A percentile compares a stretch with the other conserved stretches of the same genome.
phyloP scores from a whole-genome alignment of 2,113 vertebrate genomes.

The Chroicocephalus ridibundus region DNA sequence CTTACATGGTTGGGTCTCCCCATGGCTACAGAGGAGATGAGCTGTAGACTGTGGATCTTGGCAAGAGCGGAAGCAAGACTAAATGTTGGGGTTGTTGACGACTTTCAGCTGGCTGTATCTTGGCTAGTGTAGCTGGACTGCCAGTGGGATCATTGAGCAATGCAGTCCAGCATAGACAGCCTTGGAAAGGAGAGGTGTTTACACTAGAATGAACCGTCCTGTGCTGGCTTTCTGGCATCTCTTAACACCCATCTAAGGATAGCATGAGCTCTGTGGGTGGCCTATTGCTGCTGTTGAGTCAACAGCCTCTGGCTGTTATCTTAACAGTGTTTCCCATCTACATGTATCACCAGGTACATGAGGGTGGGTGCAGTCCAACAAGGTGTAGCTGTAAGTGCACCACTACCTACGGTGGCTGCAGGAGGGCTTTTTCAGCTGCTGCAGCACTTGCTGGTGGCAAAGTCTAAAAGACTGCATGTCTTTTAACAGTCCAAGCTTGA shows the following conservation, averaged over 20 bases:
- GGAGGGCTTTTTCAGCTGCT: not conserved
- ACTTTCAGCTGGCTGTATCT: not conserved
- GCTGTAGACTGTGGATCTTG: not conserved
- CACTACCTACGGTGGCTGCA: not conserved
- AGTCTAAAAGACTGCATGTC: not conserved
- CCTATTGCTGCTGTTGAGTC: not conserved
- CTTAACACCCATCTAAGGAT: not conserved
- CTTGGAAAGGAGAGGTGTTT: not conserved
- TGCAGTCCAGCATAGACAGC: not conserved
- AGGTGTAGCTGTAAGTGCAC: not conserved
- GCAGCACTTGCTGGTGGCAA: not conserved
- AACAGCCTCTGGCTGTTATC: not conserved
- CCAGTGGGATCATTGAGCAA: not conserved
- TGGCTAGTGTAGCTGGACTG: not conserved
- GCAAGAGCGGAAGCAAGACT: not conserved
- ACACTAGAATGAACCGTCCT: not conserved
- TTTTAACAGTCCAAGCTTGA: not conserved
- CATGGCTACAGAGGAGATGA: rapidly evolving
- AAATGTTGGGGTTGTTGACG: not conserved
- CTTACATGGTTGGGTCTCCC: not conserved
- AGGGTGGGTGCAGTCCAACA: not conserved
- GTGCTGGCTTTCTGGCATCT: not conserved
- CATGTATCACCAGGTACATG: not conserved
- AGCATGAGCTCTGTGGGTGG: not conserved
- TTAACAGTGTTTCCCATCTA: not conserved